Base-by-base conservation (phyloP, 2,797 vertebrate species). In the Hoplostethus atlanticus region DNA sequence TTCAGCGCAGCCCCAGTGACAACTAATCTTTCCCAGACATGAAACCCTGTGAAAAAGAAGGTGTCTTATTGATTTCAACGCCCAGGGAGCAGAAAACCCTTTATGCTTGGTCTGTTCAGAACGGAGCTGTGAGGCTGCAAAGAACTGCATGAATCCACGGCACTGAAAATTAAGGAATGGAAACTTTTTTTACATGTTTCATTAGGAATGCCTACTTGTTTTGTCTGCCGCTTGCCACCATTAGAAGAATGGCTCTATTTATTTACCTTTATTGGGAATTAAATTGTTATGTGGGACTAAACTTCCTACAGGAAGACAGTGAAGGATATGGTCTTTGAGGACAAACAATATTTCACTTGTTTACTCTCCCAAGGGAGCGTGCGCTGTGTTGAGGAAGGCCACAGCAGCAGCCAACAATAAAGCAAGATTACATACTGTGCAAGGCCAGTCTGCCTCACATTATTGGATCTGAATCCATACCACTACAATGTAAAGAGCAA, bases 261-360 rank as follows among this genome's bases (percentile, higher is more conserved):
- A 64, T 84, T 84, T 80, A 65, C 81, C 36, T 87, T 84, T 85
- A 90, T 85, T 78, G 63, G 67, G 71, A 84, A 77, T 78, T 76
- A 70, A 71, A 75, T 80, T 82, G 71, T 68, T 68, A 74, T 73
- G 64, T 54, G 76, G 88, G 69, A n/a, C 76, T 80, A 68, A 83
- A 90, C 87, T 88, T 92, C 89, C 87, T 87, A 71, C 80, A 91
- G 84, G 91, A 90, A 92, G 65, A 87, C 79, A 83, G 80, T 70
- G 73, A 80, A 64, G 84, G 80, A 90, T 86, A 85, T 34, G 67
- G 64, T 61, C 48, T 84, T 80, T 68, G 75, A 81, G 62, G 72
- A 80, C 77, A 85, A 92, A 92, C 84, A 91, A 55, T 56, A 70
- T 81, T 79, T 77, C 64, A 77, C 74, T 84, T 82, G 76, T 90